Evolutionary conservation across 2,797 vertebrate genomes (phyloP).

Genomic region (Cynopterus sphinx): DNA sequence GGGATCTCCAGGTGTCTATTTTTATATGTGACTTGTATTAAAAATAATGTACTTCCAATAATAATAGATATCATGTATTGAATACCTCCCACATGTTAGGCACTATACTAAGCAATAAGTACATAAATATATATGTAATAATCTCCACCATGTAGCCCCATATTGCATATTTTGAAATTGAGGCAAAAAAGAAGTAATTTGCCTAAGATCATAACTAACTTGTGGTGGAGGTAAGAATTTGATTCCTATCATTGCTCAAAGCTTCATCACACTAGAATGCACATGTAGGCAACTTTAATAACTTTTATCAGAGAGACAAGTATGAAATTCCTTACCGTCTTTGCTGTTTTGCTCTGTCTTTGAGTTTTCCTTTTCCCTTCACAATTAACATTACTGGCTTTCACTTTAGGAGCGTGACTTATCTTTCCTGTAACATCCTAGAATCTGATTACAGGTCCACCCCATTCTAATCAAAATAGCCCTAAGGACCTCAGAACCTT

Average conservation of each 20-base stretch:
- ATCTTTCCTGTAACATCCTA: neutral
- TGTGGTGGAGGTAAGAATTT: neutral
- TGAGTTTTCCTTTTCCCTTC: neutral
- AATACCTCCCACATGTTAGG: neutral
- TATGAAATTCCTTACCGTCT: neutral
- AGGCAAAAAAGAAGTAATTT: neutral
- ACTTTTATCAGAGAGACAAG: conserved; percentile 2
- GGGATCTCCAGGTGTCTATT: neutral
- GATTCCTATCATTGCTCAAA: neutral
- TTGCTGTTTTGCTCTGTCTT: neutral
- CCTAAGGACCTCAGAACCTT: neutral
- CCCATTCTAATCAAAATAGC: neutral
- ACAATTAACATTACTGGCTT: neutral
- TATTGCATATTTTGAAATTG: neutral
- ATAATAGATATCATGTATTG: neutral
- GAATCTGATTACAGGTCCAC: neutral
- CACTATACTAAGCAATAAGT: neutral
- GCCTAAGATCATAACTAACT: neutral
- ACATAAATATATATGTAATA: neutral
- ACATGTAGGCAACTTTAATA: neutral
- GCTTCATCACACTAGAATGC: neutral
- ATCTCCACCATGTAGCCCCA: neutral
- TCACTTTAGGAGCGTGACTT: neutral
- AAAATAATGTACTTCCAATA: neutral
- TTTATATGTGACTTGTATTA: neutral